Conservation (phyloP, 2,113 vertebrate genomes). For the Odontophorus gujanensis region DNA sequence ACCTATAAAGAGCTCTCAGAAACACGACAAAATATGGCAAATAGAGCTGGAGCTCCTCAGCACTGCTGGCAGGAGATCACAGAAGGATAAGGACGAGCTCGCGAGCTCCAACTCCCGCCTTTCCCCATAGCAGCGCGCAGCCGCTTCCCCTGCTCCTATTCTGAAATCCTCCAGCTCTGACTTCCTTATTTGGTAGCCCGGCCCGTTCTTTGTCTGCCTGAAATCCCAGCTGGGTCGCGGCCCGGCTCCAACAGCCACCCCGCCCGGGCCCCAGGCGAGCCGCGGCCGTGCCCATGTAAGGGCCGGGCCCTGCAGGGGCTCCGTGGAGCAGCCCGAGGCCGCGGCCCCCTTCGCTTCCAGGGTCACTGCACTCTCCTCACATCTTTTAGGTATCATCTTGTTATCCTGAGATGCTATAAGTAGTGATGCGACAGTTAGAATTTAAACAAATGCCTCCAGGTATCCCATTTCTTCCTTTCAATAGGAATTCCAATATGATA, state of each 20-base stretch:
- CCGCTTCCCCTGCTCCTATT: conserved; percentile 73
- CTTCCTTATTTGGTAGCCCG: conserved; percentile 95
- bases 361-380: neutral
- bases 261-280: conserved; percentile 65
- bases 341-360: neutral
- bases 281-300: conserved; percentile 88
- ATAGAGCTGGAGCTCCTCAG: neutral
- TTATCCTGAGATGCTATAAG: neutral
- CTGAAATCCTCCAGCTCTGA: conserved; percentile 82
- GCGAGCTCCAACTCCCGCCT: neutral
- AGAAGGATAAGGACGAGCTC: neutral
- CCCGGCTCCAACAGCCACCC: conserved; percentile 76
- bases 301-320: neutral
- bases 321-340: no score
- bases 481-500: neutral
- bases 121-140: neutral
- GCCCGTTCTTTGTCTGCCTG: conserved; percentile 85
- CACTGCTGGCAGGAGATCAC: neutral
- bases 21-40: conserved; percentile 3
- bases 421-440: neutral
- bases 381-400: neutral
- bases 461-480: neutral
- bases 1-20: neutral
- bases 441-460: neutral
- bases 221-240: conserved; percentile 15